Evolutionary conservation across 1,140 invertebrate species (phyloP).

Genomic region (Eurytemora carolleeae): DNA sequence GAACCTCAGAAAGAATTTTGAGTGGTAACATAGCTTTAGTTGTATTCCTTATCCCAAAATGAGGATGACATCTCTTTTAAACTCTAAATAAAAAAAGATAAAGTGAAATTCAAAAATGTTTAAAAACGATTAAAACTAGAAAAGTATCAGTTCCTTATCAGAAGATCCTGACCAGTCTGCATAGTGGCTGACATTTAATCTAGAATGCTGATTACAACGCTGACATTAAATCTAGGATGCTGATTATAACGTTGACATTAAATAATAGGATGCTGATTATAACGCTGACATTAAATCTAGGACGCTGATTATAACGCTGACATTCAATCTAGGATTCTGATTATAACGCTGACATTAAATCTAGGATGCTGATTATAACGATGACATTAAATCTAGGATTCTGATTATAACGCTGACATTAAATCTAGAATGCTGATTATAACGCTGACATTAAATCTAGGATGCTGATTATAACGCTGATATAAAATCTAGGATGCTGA

Average conservation of each 20-base stretch:
- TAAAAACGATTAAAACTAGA: too few species aligned
- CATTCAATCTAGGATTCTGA: conserved; percentile 1
- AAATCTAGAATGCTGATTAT: not conserved
- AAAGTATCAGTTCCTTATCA: too few species aligned
- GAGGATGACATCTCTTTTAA: too few species aligned
- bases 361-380: not conserved
- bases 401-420: not conserved
- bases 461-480: not conserved
- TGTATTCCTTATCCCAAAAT: too few species aligned
- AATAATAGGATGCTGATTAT: too few species aligned
- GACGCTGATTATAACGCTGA: conserved; percentile 23
- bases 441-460: not conserved
- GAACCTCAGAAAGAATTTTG: too few species aligned
- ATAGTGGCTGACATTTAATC: not conserved
- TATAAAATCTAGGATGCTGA: not conserved
- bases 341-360: not conserved
- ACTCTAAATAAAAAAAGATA: too few species aligned
- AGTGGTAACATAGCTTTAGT: too few species aligned
- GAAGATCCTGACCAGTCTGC: too few species aligned
- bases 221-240: not conserved
- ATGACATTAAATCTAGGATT: not conserved
- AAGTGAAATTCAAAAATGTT: too few species aligned
- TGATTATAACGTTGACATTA: not conserved
- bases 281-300: not conserved
- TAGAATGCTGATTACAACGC: not conserved